Base-by-base conservation (phyloP, 2,113 vertebrate genomes). In the Aldabrachelys gigantea region DNA sequence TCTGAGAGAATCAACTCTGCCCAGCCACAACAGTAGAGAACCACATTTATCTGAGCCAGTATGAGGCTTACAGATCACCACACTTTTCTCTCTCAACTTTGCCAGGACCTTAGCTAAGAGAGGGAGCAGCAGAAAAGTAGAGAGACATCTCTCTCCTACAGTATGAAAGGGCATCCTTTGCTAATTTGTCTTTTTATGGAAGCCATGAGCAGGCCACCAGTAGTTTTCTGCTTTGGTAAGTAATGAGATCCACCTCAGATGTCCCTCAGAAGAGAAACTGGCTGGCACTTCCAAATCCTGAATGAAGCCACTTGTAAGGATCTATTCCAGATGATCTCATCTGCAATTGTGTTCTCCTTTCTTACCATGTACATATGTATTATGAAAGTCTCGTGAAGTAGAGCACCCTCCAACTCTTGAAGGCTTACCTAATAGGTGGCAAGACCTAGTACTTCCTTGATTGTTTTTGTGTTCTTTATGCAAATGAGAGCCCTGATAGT, bases 21-120 rank as follows among this genome's bases (percentile, higher is more conserved):
- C 27, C 11, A 94, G 82, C 35, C 72, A 16, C n/a, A 91, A 84
- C 9, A 75, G 27, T 6, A 49, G 22, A 7, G 5, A 87, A 80
- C 65, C 82, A 76, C 0, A 2, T 11, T 14, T 38, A 56, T 0
- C 38, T 0, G 0, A 16, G 31, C 12, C 47, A 84, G 85, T 4
- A 87, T 22, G 89, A 93, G 56, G 9, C 25, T 4, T 4, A 86
- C 13, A 29, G 16, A 89, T 2, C 3, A 24, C 1, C 3, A 24
- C 0, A 2, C 16, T 53, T 49, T 75, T 84, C 6, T 41, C 78
- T 88, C 41, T 27, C 0, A 79, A 27, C 21, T 57, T 57, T 57
- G 25, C 56, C 56, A 57, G 24, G 56, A 27, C 56, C 56, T 57
- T 57, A 27, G 24, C 25, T 57, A 57, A 25, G 56, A 57, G 56